phyloP scores from a whole-genome alignment of 2,888 invertebrate species.

The Andrena praecox region DNA sequence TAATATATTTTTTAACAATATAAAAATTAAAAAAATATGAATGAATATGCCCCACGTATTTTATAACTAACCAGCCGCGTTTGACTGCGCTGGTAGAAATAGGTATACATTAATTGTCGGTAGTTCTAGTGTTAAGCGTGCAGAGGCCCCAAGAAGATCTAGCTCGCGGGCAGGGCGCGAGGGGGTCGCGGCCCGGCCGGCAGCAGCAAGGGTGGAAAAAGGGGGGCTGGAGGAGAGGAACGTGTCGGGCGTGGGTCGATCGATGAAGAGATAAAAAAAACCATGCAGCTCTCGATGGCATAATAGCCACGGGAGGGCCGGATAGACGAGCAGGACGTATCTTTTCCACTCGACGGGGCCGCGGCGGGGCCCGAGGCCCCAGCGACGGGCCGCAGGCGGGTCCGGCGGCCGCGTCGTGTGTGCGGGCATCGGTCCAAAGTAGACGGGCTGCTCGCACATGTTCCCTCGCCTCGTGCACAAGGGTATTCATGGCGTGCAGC shows the following conservation, averaged over 20 bases:
- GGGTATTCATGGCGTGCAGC: slow-evolving; percentile 77
- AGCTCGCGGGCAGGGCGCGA: slow-evolving; percentile 7
- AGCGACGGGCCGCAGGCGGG: neutral
- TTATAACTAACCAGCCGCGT: no score
- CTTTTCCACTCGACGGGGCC: slow-evolving; percentile 71
- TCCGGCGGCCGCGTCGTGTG: slow-evolving; percentile 55
- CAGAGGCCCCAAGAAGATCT: slow-evolving; percentile 37
- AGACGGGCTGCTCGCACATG: slow-evolving; percentile 73
- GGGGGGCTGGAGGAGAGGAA: neutral
- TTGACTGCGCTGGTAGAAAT: no score
- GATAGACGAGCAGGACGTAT: slow-evolving; percentile 70
- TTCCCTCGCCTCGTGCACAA: slow-evolving; percentile 71
- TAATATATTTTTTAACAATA: no score
- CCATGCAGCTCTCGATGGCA: slow-evolving; percentile 64
- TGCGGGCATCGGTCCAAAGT: slow-evolving; percentile 70
- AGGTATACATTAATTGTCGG: no score
- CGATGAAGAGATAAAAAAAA: slow-evolving; percentile 62
- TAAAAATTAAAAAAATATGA: no score
- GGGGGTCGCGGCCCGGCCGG: neutral
- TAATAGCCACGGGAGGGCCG: slow-evolving; percentile 52
- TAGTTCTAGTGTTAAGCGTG: neutral
- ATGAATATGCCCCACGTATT: no score
- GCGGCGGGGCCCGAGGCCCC: slow-evolving; percentile 23
- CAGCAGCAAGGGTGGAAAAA: neutral
- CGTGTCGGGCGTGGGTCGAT: slow-evolving; percentile 57